phyloP scores from a whole-genome alignment of 2,888 invertebrate species.

The Euzetes globulus region DNA sequence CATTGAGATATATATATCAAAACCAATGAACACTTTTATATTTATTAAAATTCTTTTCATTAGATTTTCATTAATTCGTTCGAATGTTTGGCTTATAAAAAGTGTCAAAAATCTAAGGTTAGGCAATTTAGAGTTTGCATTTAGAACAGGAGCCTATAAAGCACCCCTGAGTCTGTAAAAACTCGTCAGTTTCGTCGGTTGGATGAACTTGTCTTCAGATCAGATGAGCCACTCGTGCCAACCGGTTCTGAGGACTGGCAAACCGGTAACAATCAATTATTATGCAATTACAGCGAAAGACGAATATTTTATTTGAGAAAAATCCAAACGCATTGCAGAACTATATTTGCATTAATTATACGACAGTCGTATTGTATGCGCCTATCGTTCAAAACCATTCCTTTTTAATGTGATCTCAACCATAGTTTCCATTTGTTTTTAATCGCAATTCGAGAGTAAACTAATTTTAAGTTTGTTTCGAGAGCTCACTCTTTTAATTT shows the following conservation, averaged over 20 bases:
- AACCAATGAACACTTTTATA: too few species aligned
- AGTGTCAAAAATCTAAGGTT: too few species aligned
- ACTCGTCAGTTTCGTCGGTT: conserved; percentile 1
- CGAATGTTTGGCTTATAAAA: too few species aligned
- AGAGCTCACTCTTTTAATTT: too few species aligned
- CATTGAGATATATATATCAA: too few species aligned
- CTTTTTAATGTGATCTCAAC: not conserved
- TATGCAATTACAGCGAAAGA: conserved; percentile 2
- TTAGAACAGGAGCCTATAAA: conserved; percentile 47
- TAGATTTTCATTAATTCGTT: too few species aligned
- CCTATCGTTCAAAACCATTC: not conserved
- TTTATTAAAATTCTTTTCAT: too few species aligned
- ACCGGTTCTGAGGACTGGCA: conserved; percentile 10
- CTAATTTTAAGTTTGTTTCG: too few species aligned
- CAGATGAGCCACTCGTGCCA: conserved; percentile 17
- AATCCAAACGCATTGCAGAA: not conserved
- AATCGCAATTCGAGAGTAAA: not conserved
- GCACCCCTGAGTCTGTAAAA: conserved; percentile 5
- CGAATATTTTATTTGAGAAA: not conserved
- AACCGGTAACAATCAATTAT: conserved; percentile 27
- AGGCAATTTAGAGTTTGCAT: too few species aligned
- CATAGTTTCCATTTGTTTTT: not conserved
- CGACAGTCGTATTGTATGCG: not conserved
- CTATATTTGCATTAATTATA: not conserved
- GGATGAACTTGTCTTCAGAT: conserved; percentile 8